A percentile compares a stretch with the other conserved stretches of the same genome.
Conservation (phyloP, 1,140 invertebrate species). For the Matsumurasca onukii region DNA sequence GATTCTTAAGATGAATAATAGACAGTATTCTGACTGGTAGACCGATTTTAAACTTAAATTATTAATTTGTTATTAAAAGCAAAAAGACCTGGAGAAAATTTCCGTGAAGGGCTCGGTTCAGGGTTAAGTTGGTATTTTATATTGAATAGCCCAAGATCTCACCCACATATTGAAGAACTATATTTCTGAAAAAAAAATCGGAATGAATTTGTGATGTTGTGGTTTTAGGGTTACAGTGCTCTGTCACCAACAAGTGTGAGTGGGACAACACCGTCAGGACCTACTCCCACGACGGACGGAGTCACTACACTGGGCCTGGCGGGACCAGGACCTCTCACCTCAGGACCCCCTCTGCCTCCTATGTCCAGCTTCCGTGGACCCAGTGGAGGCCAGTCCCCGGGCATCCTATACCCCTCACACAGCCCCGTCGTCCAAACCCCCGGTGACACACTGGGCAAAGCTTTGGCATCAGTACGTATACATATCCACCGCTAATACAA, state of each 20-base stretch:
- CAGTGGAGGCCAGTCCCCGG: conserved; percentile 55
- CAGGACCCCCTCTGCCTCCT: conserved; percentile 58
- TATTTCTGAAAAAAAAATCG: no score
- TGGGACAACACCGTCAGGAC: conserved; percentile 41
- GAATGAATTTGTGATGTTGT: no score
- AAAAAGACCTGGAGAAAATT: no score
- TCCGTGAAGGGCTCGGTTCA: no score
- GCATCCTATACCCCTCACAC: conserved; percentile 49
- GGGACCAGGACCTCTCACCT: conserved; percentile 21
- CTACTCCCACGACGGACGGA: conserved; percentile 49
- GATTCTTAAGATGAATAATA: no score
- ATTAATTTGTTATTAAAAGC: no score
- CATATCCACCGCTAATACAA: no score
- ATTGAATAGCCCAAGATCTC: no score
- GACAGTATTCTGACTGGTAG: no score
- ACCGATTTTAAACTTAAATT: no score
- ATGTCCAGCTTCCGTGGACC: conserved; percentile 88
- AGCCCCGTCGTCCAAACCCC: conserved; percentile 54
- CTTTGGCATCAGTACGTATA: conserved; percentile 63
- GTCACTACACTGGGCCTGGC: neutral
- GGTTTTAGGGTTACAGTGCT: conserved; percentile 58
- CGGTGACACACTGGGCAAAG: conserved; percentile 75
- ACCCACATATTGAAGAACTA: no score
- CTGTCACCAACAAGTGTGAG: conserved; percentile 56
- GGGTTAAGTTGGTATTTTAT: no score